These are phyloP conservation scores for Meiosimyza platycephala DNA, from an alignment of 2,888 invertebrate genomes.

Conservation along the genomic window DNA sequence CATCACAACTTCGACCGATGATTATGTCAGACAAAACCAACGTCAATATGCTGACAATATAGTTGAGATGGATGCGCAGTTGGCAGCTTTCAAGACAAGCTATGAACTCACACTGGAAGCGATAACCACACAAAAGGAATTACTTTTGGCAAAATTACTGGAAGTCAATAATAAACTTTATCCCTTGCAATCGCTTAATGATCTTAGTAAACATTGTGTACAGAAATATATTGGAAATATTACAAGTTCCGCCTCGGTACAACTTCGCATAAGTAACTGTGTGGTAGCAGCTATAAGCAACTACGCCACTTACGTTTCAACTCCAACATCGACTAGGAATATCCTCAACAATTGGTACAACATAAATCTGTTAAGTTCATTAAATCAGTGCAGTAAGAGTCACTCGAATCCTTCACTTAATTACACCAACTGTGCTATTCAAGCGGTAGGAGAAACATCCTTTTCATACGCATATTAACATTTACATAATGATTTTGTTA, in stretches of 20 bases:
- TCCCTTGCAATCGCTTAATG: neutral
- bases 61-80: slow-evolving; percentile 26
- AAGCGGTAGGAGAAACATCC: slow-evolving; percentile 31
- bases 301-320: slow-evolving; percentile 8
- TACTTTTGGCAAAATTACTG: slow-evolving; percentile 14
- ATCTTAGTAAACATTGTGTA: slow-evolving; percentile 24
- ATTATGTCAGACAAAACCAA: slow-evolving; percentile 41
- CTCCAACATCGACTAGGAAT: neutral
- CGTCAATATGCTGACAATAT: slow-evolving; percentile 41
- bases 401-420: slow-evolving; percentile 2
- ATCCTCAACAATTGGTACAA: slow-evolving; percentile 20
- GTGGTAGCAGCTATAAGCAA: slow-evolving; percentile 12
- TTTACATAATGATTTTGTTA: neutral
- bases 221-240: slow-evolving; percentile 14
- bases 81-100: slow-evolving; percentile 25
- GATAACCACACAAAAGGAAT: slow-evolving; percentile 26
- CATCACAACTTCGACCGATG: slow-evolving; percentile 7
- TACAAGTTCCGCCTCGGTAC: neutral
- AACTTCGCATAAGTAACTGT: neutral
- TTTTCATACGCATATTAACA: neutral
- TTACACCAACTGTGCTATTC: slow-evolving; percentile 28
- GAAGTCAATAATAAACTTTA: neutral
- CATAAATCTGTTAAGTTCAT: slow-evolving; percentile 9
- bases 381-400: slow-evolving; percentile 25
- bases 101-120: slow-evolving; percentile 26